Evolutionary conservation across 1,140 invertebrate genomes (phyloP), one percentile per base, ranked within the genome.

Genomic region (Lepidurus packardi): DNA sequence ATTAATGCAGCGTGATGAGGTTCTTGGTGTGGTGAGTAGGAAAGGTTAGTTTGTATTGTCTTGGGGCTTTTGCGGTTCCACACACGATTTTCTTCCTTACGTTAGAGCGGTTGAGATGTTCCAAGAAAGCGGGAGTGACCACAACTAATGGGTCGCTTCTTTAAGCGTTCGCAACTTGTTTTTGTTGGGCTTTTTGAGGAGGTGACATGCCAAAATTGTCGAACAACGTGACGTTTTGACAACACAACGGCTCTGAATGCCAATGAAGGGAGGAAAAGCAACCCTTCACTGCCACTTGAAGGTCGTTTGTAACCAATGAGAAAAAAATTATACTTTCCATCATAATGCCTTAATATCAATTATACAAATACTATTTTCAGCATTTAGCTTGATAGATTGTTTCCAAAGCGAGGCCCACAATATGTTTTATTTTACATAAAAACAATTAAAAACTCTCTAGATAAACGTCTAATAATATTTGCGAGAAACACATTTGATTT

Each of bases 61-160:
- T 3, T 2, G 34, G 34, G 3, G 34, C 34, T 34, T 34, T 3
- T 34, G 34, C 34, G 34, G 34, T 34, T 34, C 3, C 34, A 34
- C 34, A 4, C 34, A 34, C 34, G 34, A 34, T 34, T 2, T 34
- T 34, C 34, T 34, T 65, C 16, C 13, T 65, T 65, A 65, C 6
- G 53, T 65, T 65, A 6, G 53, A 16, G 21, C 53, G 21, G 53
- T 65, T 21, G 21, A 16, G 53, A 21, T 65, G 13, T 65, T 65
- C 13, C 53, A 1, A 65, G 53, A 7, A 65, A 65, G 53, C 13
- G 4, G n/a, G 53, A 65, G 53, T 65, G 53, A 65, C n/a, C 53
- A 65, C 8, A 65, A 65, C 53, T 65, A 65, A 65, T 65, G 53
- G 53, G 53, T 65, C 53, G 16, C 53, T 65, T 65, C 53, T 65